phyloP scores from a whole-genome alignment of 2,888 invertebrate species.

The Acrobasis consociella region DNA sequence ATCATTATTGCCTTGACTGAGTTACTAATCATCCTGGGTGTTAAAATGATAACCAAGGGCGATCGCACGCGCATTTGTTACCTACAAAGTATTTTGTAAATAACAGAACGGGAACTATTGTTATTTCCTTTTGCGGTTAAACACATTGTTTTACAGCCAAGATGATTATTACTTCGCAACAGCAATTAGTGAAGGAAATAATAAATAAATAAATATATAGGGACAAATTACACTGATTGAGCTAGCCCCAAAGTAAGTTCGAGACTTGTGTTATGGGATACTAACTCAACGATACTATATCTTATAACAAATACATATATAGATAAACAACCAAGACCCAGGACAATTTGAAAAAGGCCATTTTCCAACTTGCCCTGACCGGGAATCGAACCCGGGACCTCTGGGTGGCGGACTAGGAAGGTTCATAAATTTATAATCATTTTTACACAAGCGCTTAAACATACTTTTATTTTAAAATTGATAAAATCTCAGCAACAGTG shows the following conservation, averaged over 20 bases:
- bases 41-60: slow-evolving; percentile 67
- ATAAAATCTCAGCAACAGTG: background rate
- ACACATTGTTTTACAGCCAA: slow-evolving; percentile 11
- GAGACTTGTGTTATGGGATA: too few species aligned
- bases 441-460: too few species aligned
- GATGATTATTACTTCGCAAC: background rate
- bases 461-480: background rate
- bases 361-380: too few species aligned
- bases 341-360: too few species aligned
- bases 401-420: too few species aligned
- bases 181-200: background rate
- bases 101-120: slow-evolving; percentile 14
- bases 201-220: too few species aligned
- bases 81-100: slow-evolving; percentile 14
- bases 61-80: slow-evolving; percentile 28
- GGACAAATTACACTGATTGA: too few species aligned
- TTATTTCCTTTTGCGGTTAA: slow-evolving; percentile 7
- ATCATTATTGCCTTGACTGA: slow-evolving; percentile 70
- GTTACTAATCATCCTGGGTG: slow-evolving; percentile 61
- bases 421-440: background rate
- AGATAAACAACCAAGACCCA: too few species aligned
- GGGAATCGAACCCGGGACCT: too few species aligned
- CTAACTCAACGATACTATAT: too few species aligned
- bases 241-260: too few species aligned
- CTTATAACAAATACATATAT: too few species aligned